phyloP scores from a whole-genome alignment of 2,797 vertebrate species.

The Pseudotriccus pelzelni region DNA sequence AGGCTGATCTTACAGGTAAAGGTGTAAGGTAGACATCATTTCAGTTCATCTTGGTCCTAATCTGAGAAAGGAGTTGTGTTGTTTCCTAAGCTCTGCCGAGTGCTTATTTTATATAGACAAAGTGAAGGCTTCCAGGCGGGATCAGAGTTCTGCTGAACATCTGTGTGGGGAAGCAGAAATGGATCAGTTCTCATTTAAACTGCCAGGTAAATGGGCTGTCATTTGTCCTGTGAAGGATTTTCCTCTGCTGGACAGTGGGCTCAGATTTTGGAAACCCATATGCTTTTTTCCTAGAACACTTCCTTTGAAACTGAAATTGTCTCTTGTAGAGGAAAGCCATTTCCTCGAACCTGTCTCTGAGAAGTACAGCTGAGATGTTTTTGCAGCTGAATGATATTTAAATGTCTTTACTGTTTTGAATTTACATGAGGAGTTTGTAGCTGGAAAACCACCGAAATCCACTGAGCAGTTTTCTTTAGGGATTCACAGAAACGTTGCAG shows the following conservation, averaged over 20 bases:
- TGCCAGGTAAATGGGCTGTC: not conserved
- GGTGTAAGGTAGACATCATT: not conserved
- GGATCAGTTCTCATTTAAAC: not conserved
- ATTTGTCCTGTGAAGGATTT: not conserved
- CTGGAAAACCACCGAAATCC: not conserved
- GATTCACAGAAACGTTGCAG: not conserved
- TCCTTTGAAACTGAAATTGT: not conserved
- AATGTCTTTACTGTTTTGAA: not conserved
- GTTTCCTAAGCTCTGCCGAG: not conserved
- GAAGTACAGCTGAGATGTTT: not conserved
- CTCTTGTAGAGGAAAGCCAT: not conserved
- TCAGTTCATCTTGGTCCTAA: not conserved
- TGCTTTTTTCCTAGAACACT: not conserved
- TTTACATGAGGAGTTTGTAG: not conserved
- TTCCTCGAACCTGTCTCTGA: not conserved
- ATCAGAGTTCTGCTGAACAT: not conserved
- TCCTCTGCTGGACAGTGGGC: not conserved
- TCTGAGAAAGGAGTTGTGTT: not conserved
- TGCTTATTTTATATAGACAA: not conserved
- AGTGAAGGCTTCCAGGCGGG: not conserved
- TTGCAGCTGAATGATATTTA: not conserved
- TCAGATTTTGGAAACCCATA: not conserved
- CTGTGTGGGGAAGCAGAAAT: not conserved
- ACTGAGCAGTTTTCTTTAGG: not conserved
- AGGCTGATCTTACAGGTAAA: not conserved